phyloP scores from a whole-genome alignment of 2,888 invertebrate species.

The Acheta domesticus region DNA sequence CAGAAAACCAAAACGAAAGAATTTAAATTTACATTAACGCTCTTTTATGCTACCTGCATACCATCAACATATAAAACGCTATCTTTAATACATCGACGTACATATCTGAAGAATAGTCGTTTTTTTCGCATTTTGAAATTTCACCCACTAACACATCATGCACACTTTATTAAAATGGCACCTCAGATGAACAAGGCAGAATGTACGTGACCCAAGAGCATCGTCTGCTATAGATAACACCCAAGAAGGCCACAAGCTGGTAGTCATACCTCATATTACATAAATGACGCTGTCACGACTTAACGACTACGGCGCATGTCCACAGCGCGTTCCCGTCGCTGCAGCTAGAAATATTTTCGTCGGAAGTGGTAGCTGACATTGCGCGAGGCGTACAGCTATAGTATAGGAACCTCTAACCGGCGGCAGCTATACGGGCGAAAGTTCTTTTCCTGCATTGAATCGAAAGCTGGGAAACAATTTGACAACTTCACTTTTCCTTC shows the following conservation, averaged over 20 bases:
- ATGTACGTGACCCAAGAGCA: no score
- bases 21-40: no score
- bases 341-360: background rate
- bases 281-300: background rate
- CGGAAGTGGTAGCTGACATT: background rate
- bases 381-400: background rate
- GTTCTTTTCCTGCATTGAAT: background rate
- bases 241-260: background rate
- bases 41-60: no score
- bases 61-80: no score
- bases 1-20: no score
- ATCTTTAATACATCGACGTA: no score
- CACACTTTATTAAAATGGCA: no score
- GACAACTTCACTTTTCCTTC: background rate
- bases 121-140: no score
- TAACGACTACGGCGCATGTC: background rate
- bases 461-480: background rate
- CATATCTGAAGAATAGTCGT: no score
- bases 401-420: background rate
- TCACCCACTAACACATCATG: no score
- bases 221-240: no score
- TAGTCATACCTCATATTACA: background rate
- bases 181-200: no score
- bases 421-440: background rate
- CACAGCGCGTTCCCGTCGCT: background rate